Base-by-base conservation (phyloP, 2,113 vertebrate genomes). In the Sebastes fasciatus region DNA sequence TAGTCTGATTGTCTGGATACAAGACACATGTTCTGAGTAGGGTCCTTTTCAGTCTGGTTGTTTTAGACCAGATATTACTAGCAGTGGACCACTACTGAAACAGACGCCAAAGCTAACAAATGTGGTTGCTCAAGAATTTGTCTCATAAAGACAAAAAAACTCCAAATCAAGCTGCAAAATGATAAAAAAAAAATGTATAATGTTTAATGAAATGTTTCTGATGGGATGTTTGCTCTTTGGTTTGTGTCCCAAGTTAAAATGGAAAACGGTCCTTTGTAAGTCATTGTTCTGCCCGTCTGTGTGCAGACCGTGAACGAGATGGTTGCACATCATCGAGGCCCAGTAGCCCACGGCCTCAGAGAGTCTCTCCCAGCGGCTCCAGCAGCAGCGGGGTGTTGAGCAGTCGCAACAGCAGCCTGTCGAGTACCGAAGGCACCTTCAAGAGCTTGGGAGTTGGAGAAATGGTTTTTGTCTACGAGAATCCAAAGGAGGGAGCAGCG, bases 391-490 rank as follows among this genome's bases (percentile, higher is more conserved):
- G 96, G 76, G 96, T 97, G 55, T 95, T 95, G 88, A 97, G 96
- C 95, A 99, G 97, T 92, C 96, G 97, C 79, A 98, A 97, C 91
- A 97, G 96, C 88, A 98, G 97, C 93, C 96, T 98, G 89, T 99
- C 98, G 9, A 98, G 97, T 85, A 97, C 96, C 1, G 98, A 99
- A 73, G 97, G 97, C 57, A 95, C 95, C 88, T 98, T 97, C 94
- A 99, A 99, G 94, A 92, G 95, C 61, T 80, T 96, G 49, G 96
- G 95, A 64, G 88, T 94, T 1, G 91, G 94, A 69, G 98, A 99
- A 82, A 98, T 99, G 97, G 97, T 99, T n/a, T 99, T 98, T 88
- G 96, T 99, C 4, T 99, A 99, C 23, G 98, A 99, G 86, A 99
- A 96, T 68, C 94, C 95, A 48, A 99, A 99, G 91, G 98, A 99